Evolutionary conservation across 2,797 vertebrate species (phyloP), one percentile per base, ranked within the genome.

Genomic region (Moxostoma hubbsi): DNA sequence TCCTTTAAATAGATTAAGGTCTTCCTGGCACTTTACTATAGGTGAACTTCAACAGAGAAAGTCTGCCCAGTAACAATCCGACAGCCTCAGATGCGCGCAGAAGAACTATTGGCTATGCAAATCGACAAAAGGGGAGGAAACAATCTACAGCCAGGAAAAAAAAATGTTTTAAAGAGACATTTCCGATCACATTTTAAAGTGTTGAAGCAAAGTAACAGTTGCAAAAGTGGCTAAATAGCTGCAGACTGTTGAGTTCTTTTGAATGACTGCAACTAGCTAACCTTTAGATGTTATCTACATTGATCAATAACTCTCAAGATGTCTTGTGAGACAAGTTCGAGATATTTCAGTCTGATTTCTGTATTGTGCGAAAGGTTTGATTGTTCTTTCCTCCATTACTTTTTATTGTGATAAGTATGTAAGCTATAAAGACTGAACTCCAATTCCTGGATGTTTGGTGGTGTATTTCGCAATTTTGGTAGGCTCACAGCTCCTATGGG

Each of bases 41-140:
- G n/a, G 58, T 59, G 12, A 47, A 55, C 43, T 63, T 71, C 59
- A 43, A 62, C 59, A 55, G 11, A 75, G 69, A 61, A 92, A 95
- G 91, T 98, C 96, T 97, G 96, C 96, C 96, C 96, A 93, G 97
- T 96, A 97, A 98, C 96, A 96, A 94, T 94, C 92, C 91, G 91
- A 90, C 91, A 92, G 93, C 93, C 93, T 93, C 90, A 88, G 90
- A 92, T 80, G 87, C 84, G 90, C 86, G 90, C 90, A 89, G 93
- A 90, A 90, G 92, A 95, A 93, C 96, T 90, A 97, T 97, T 97
- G 96, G 97, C 95, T 97, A 94, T 94, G 94, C 94, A 95, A 94
- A 95, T 95, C 89, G 79, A 86, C 83, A 87, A 86, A 90, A n/a
- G 90, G 92, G 93, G 93, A 94, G 95, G 95, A 93, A 93, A 93